Evolutionary conservation across 2,113 vertebrate genomes (phyloP).

Genomic region (Hepsetus odoe): DNA sequence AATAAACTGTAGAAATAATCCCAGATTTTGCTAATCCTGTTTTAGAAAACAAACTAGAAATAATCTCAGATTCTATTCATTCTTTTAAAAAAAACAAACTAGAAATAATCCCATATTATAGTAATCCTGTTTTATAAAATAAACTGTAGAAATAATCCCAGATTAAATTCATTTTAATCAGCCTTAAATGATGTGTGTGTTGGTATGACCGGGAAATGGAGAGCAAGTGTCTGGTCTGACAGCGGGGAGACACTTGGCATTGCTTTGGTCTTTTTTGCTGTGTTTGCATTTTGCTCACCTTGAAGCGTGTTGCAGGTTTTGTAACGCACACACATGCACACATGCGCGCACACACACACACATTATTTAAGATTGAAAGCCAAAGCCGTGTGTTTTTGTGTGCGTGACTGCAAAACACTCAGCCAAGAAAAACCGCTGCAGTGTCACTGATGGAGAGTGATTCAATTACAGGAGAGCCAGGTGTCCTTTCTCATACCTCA

Average conservation of each 20-base stretch:
- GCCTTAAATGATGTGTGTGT: background rate
- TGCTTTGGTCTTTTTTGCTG: slow-evolving; percentile 6
- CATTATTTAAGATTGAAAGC: background rate
- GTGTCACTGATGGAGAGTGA: slow-evolving; percentile 38
- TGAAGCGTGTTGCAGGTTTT: background rate
- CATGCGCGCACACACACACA: background rate
- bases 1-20: no score
- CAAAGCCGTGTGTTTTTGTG: no score
- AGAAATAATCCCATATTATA: no score
- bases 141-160: no score
- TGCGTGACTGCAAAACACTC: no score
- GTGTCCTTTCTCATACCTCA: slow-evolving; percentile 19
- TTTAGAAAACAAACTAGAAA: no score
- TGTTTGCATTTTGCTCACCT: slow-evolving; percentile 37
- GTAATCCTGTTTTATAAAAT: no score
- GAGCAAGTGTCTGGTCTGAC: background rate
- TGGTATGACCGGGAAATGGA: background rate
- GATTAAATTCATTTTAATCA: no score
- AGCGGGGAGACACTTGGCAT: slow-evolving; percentile 9
- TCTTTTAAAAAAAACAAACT: no score
- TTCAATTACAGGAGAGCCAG: slow-evolving; percentile 40
- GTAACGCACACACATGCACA: background rate
- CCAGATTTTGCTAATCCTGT: no score
- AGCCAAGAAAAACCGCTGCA: slow-evolving; percentile 33
- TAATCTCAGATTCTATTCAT: no score